Conservation (phyloP, 1,140 invertebrate species). For the Drosophila sp. region DNA sequence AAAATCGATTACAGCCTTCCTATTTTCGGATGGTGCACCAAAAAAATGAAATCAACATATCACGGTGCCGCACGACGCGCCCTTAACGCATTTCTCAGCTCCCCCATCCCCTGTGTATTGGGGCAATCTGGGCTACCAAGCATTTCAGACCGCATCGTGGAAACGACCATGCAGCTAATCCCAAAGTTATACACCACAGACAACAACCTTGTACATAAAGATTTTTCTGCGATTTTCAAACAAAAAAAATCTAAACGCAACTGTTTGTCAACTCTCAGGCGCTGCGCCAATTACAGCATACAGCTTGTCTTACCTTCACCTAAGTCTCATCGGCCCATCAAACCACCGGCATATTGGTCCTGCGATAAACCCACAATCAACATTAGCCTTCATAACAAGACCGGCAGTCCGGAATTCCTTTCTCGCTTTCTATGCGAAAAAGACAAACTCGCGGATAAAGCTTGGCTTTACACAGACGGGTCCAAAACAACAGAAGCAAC, state of each 20-base stretch:
- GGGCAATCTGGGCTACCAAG: neutral
- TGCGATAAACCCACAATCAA: too few species aligned
- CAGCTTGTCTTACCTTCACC: too few species aligned
- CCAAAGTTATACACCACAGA: neutral
- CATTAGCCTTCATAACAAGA: too few species aligned
- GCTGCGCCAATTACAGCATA: neutral
- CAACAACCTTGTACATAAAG: neutral
- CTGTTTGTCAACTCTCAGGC: neutral
- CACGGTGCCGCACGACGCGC: neutral
- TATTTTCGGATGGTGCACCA: neutral
- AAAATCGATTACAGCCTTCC: neutral
- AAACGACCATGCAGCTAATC: neutral
- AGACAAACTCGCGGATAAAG: neutral
- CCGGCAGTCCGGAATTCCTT: too few species aligned
- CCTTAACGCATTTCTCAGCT: neutral
- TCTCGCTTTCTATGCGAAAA: too few species aligned
- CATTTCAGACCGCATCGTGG: neutral
- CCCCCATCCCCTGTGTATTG: neutral
- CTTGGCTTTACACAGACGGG: neutral
- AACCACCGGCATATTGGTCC: too few species aligned
- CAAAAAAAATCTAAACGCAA: neutral
- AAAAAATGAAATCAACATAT: constrained; percentile 7
- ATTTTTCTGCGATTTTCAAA: neutral
- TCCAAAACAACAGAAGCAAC: neutral
- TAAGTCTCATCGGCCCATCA: too few species aligned